These are phyloP conservation scores for Metaphire vulgaris DNA, from an alignment of 1,140 invertebrate genomes.

Conservation along the genomic window DNA sequence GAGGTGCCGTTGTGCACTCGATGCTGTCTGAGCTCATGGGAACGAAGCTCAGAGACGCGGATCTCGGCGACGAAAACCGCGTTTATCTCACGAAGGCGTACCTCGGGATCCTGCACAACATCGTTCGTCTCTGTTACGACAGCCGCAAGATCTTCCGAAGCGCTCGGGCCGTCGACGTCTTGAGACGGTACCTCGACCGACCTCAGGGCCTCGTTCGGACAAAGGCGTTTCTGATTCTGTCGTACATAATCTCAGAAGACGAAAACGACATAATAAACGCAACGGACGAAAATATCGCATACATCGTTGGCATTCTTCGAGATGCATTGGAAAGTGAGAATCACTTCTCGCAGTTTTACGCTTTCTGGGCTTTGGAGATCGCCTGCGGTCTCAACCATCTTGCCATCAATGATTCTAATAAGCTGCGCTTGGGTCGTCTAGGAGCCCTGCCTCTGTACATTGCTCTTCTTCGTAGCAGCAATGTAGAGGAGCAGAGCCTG, in stretches of 20 bases:
- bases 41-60: conserved; percentile 10
- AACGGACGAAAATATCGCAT: conserved; percentile 36
- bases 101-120: conserved; percentile 37
- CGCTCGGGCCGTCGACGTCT: conserved; percentile 27
- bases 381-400: conserved; percentile 41
- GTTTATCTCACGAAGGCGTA: conserved; percentile 36
- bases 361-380: conserved; percentile 40
- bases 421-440: conserved; percentile 35
- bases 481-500: conserved; percentile 33
- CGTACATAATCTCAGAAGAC: conserved; percentile 38
- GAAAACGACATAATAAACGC: conserved; percentile 39
- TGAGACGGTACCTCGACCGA: conserved; percentile 30
- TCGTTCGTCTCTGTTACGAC: conserved; percentile 32
- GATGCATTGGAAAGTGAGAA: conserved; percentile 33
- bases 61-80: conserved; percentile 26
- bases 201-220: conserved; percentile 36
- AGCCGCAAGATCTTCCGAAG: conserved; percentile 31
- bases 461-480: conserved; percentile 31
- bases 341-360: conserved; percentile 34
- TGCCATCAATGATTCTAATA: conserved; percentile 42
- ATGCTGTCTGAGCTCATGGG: conserved; percentile 14
- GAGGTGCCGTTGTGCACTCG: conserved; percentile 20
- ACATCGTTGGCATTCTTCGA: conserved; percentile 36
- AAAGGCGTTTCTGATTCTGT: conserved; percentile 39
- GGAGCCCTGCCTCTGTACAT: conserved; percentile 37